Base-by-base conservation (phyloP, 2,888 invertebrate species). In the Ceraclea dissimilis region DNA sequence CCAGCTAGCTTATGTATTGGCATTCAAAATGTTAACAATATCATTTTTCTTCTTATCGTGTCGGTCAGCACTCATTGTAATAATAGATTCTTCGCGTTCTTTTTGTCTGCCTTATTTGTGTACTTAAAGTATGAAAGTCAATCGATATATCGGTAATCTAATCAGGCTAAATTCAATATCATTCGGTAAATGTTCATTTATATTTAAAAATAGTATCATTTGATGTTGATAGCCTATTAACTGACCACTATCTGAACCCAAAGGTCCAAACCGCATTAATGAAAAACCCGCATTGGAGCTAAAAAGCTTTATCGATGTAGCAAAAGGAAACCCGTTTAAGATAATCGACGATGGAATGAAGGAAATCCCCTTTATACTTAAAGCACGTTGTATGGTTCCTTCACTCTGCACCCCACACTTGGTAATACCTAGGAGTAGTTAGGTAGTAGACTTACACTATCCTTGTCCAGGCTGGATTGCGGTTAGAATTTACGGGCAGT, bases 241-340 rank as follows among this genome's bases (percentile, higher is more conserved):
- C n/a, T 39, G 39, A 39, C 39, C 39, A 13, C 39, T 16, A 39
- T 39, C 39, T 39, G 39, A 39, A 39, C 39, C 39, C 39, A 39
- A 39, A 39, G 39, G 39, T 39, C 39, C 39, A n/a, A 39, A 39
- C 39, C 39, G 13, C 39, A 39, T 39, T 39, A 39, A 39, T 39
- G 39, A 39, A 39, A 8, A 39, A 39, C 39, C 39, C 39, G 39
- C 39, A 39, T 39, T 39, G 39, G 39, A 13, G 39, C 39, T 39
- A 39, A 39, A 39, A 39, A 39, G 39, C 39, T 39, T 39, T 39
- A 39, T 39, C 39, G 39, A n/a, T 16, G n/a, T 13, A n/a, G n/a
- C 39, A 16, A 39, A 8, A 16, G 39, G 16, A 39, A 39, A 13
- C 39, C 39, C 39, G n/a, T 39, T 39, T 16, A 39, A 39, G 39